These are phyloP conservation scores for Aphrocallistes beatrix DNA, from an alignment of 37 sponge, comb jelly and placozoan species.

Conservation along the genomic window DNA sequence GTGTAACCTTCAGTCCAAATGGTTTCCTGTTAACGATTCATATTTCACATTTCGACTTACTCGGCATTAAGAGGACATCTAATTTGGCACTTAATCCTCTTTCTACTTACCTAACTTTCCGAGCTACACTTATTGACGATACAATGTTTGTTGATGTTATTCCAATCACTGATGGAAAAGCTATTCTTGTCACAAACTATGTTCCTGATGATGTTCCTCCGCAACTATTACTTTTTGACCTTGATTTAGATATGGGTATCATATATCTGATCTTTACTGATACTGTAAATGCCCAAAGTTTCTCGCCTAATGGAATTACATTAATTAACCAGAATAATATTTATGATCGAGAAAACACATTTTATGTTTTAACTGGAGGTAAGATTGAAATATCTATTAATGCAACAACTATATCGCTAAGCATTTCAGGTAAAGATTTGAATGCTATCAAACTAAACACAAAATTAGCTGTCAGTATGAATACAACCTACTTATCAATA, in stretches of 20 bases:
- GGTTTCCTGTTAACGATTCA: conserved; percentile 58
- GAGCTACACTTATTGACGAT: conserved; percentile 66
- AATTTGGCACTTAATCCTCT: conserved; percentile 46
- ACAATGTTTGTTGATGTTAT: conserved; percentile 56
- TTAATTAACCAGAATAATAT: conserved; percentile 33
- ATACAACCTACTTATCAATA: background rate
- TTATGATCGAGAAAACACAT: background rate
- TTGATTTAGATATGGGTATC: conserved; percentile 52
- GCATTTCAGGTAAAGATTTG: background rate
- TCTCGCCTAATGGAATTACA: conserved; percentile 35
- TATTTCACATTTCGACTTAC: conserved; percentile 62
- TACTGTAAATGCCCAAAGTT: conserved; percentile 67
- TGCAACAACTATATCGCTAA: conserved; percentile 22
- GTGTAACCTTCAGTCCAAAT: conserved; percentile 52
- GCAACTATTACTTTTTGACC: conserved; percentile 39
- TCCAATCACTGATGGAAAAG: conserved; percentile 76
- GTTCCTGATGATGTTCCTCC: conserved; percentile 59
- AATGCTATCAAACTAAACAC: background rate
- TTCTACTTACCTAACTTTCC: conserved; percentile 65
- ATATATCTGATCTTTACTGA: conserved; percentile 64
- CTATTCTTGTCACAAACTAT: conserved; percentile 32
- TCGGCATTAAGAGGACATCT: conserved; percentile 56
- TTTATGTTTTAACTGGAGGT: conserved; percentile 38
- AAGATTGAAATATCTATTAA: conserved; percentile 27
- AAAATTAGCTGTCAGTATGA: background rate